A percentile compares a stretch with the other conserved stretches of the same genome.
These are phyloP conservation scores for Metaphire vulgaris DNA, from an alignment of 1,140 invertebrate genomes.

Conservation along the genomic window DNA sequence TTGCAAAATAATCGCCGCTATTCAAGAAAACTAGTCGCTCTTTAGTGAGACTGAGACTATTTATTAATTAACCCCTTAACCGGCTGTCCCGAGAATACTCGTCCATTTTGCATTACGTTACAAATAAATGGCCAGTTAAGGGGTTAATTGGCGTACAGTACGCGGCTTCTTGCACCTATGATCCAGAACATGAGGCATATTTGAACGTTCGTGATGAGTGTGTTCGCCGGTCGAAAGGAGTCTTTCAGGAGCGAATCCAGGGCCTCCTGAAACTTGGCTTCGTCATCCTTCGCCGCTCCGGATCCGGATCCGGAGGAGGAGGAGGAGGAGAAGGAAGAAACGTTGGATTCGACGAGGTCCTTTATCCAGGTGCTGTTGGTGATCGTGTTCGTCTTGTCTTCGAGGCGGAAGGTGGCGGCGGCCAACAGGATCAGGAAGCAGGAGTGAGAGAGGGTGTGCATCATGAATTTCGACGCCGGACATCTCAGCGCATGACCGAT, in stretches of 20 bases:
- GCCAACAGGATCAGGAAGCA: conserved; percentile 48
- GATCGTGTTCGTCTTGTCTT: conserved; percentile 30
- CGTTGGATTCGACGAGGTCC: neutral
- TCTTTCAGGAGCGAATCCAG: conserved; percentile 38
- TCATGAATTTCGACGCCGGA: conserved; percentile 47
- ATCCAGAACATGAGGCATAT: conserved; percentile 51
- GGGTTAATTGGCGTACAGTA: no score
- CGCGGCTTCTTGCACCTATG: no score
- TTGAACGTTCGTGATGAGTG: conserved; percentile 49
- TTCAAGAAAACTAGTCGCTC: no score
- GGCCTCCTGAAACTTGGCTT: neutral
- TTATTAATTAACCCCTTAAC: no score
- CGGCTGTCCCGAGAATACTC: no score
- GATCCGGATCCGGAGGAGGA: neutral
- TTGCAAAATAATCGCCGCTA: no score
- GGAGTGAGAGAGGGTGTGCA: conserved; percentile 43
- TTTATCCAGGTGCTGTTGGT: neutral
- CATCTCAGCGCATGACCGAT: conserved; percentile 39
- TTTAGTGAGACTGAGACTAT: no score
- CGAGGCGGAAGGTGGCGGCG: conserved; percentile 49
- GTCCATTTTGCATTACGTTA: no score
- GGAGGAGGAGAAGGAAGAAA: neutral
- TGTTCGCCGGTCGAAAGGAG: conserved; percentile 45
- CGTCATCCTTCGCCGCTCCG: neutral
- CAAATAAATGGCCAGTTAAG: no score